Percentiles rank a stretch among this genome's conserved stretches.
These are phyloP conservation scores for Mustela nigripes DNA, from an alignment of 2,113 vertebrate genomes.

Conservation along the genomic window DNA sequence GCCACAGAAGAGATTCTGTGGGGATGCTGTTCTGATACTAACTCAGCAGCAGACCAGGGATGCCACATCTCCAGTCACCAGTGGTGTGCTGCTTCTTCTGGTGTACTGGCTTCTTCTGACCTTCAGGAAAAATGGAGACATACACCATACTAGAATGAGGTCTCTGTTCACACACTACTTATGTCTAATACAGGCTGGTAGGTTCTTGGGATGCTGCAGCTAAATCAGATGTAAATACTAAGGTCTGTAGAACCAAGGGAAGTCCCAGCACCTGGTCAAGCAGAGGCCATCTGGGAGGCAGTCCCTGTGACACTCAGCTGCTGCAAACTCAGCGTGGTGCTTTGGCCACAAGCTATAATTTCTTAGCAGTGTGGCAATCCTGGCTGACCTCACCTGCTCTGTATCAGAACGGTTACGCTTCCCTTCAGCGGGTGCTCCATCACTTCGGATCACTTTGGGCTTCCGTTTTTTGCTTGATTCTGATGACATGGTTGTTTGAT, in stretches of 20 bases:
- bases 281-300: background rate
- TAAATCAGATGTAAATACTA: background rate
- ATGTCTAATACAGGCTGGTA: background rate
- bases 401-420: constrained; percentile 92
- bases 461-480: constrained; percentile 96
- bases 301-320: background rate
- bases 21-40: background rate
- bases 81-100: background rate
- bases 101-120: background rate
- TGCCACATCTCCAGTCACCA: background rate
- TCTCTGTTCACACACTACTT: background rate
- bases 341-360: background rate
- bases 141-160: background rate
- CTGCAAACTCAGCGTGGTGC: background rate
- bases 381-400: constrained; percentile 90
- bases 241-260: background rate
- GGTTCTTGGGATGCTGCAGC: background rate
- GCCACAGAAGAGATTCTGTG: background rate
- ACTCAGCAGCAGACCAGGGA: background rate
- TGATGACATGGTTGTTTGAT: constrained; percentile 85
- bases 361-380: background rate
- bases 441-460: constrained; percentile 95
- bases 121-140: background rate
- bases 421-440: constrained; percentile 91
- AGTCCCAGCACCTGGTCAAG: background rate